These are phyloP conservation scores for Heptranchias perlo DNA, from an alignment of 2,113 vertebrate species.

Conservation along the genomic window DNA sequence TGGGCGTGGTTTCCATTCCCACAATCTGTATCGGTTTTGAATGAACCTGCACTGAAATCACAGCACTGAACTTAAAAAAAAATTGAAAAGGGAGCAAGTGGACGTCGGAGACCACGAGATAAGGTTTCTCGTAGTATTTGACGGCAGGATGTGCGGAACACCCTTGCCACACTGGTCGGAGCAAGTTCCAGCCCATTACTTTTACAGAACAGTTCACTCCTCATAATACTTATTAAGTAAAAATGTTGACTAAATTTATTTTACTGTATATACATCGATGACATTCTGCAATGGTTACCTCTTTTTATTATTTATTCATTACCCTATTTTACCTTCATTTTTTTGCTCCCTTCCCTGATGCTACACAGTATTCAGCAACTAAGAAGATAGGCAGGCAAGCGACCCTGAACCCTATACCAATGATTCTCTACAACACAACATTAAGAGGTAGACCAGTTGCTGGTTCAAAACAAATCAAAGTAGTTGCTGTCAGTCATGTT, in stretches of 20 bases:
- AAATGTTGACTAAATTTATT: background rate
- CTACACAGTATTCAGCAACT: background rate
- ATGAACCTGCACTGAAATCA: no score
- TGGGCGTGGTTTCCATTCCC: no score
- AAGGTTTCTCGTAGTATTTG: no score
- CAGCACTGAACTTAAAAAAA: no score
- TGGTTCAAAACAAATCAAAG: background rate
- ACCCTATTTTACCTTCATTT: background rate
- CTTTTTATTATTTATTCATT: background rate
- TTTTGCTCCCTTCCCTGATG: background rate
- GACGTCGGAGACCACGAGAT: no score
- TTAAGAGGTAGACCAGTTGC: background rate
- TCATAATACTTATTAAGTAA: background rate
- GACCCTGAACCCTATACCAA: background rate
- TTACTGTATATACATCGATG: background rate
- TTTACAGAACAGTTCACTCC: no score
- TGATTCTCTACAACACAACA: slow-evolving; percentile 4
- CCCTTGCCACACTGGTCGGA: no score
- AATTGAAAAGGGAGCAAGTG: no score
- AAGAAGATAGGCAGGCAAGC: background rate
- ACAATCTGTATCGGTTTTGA: no score
- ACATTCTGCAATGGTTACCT: background rate
- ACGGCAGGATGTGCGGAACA: no score
- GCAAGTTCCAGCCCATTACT: no score
- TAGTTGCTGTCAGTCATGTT: background rate